Conservation (phyloP, 2,797 vertebrate genomes). For the Ptychobarbus kaznakovi region DNA sequence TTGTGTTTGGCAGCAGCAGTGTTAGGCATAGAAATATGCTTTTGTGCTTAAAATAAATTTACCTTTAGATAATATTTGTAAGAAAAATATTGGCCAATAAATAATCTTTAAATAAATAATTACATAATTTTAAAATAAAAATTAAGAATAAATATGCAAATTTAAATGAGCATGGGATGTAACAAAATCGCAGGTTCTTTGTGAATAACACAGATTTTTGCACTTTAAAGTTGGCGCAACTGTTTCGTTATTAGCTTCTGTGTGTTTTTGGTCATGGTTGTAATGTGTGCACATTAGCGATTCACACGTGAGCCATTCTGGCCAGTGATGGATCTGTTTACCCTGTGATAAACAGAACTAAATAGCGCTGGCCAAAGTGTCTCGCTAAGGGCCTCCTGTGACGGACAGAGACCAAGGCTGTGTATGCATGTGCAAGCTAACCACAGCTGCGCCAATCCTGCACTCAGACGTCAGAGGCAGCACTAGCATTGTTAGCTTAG, state of each 20-base stretch:
- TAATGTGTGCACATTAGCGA: background rate
- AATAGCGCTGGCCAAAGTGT: slow-evolving; percentile 37
- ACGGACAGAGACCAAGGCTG: slow-evolving; percentile 16
- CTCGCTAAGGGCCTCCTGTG: slow-evolving; percentile 37
- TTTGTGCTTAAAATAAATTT: background rate
- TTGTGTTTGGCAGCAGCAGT: background rate
- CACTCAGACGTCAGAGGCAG: slow-evolving; percentile 9
- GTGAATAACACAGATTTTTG: background rate
- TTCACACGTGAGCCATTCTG: slow-evolving; percentile 5
- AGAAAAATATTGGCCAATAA: background rate
- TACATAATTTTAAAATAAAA: background rate
- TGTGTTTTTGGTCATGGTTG: slow-evolving; percentile 26
- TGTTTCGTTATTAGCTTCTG: background rate
- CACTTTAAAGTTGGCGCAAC: background rate
- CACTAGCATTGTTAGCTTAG: slow-evolving; percentile 24
- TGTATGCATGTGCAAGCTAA: slow-evolving; percentile 41
- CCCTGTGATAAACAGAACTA: slow-evolving; percentile 51
- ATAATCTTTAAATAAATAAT: background rate
- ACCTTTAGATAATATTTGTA: background rate
- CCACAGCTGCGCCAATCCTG: slow-evolving; percentile 27
- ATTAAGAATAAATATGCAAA: background rate
- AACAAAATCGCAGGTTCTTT: background rate
- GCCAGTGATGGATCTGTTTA: slow-evolving; percentile 52
- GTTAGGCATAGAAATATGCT: background rate
- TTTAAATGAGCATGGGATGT: background rate